Evolutionary conservation across 2,888 invertebrate genomes (phyloP), one percentile per base, ranked within the genome.

Genomic region (Lasiommata megera): DNA sequence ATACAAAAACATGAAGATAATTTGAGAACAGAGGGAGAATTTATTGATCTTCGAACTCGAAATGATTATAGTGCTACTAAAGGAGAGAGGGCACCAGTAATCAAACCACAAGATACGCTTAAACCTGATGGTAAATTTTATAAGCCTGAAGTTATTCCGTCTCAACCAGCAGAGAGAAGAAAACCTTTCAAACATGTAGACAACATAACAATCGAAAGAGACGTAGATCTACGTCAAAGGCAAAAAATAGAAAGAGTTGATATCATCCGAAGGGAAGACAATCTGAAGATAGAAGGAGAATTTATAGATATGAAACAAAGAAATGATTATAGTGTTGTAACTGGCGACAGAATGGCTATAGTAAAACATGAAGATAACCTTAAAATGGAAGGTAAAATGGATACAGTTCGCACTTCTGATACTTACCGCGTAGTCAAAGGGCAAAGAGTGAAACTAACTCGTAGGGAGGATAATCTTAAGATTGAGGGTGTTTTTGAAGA

Each of bases 401-500:
- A 89, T 63, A 92, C 92, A 62, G 74, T 73, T 8, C 81, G 91
- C 57, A 84, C 92, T 1, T 91, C 92, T 12, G 92, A 93, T 65
- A 92, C 92, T 7, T 92, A 91, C 63, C 85, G 90, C 38, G 73
- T 92, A 9, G 91, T 92, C 1, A 92, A 84, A 69, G 92, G 92
- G 2, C 93, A 93, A 76, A 83, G 92, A 64, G 91, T 92, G 0
- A 89, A 92, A 73, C 77, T 91, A 56, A 85, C 84, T 8, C 89
- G 84, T 12, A 87, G 92, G 62, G 88, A 90, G 72, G 92, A 93
- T 67, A 92, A 93, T 67, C 74, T 94, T 7, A 92, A 92, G 73
- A 92, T 94, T 76, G 94, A 94, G 80, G 95, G 95, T 5, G 93
- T 92, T 67, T 91, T 94, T 80, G 89, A 83, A 72, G 90, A 91